Evolutionary conservation across 1,140 invertebrate species (phyloP).

Genomic region (Temnothorax nylanderi): DNA sequence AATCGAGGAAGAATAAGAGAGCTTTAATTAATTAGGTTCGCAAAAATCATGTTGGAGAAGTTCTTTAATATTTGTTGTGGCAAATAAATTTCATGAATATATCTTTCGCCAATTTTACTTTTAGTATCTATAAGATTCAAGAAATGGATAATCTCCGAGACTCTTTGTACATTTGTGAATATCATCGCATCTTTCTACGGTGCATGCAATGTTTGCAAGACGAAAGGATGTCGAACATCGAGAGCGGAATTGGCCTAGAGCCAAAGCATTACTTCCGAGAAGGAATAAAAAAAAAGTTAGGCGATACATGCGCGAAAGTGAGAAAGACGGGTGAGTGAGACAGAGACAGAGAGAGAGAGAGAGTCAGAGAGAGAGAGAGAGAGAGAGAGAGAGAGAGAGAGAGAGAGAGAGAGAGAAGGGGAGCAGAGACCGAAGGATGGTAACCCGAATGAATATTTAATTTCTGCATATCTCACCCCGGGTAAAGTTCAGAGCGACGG

Average conservation of each 20-base stretch:
- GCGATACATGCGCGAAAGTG: conserved; percentile 20
- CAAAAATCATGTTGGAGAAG: background rate
- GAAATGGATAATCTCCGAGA: background rate
- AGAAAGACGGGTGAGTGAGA: conserved; percentile 10
- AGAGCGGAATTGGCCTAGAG: conserved; percentile 68
- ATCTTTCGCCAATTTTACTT: background rate
- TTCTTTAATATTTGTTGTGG: background rate
- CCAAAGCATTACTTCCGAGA: conserved; percentile 73
- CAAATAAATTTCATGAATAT: background rate
- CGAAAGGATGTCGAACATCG: conserved; percentile 45
- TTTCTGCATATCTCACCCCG: conserved; percentile 79
- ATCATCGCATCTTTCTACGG: background rate
- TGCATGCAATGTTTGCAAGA: conserved; percentile 6
- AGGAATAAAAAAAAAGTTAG: conserved; percentile 15
- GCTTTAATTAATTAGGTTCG: background rate
- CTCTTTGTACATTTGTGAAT: background rate
- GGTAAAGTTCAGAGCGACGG: conserved; percentile 64
- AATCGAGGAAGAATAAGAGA: background rate
- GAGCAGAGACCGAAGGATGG: conserved; percentile 55
- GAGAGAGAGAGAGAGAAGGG: background rate
- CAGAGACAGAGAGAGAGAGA: background rate
- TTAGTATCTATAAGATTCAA: background rate
- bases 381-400: background rate
- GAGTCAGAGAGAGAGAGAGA: conserved; percentile 2
- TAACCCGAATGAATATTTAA: conserved; percentile 82